A percentile compares a stretch with the other conserved stretches of the same genome.
These are phyloP conservation scores for Drosophila niveifrons DNA, from an alignment of 2,888 invertebrate genomes.

Conservation along the genomic window DNA sequence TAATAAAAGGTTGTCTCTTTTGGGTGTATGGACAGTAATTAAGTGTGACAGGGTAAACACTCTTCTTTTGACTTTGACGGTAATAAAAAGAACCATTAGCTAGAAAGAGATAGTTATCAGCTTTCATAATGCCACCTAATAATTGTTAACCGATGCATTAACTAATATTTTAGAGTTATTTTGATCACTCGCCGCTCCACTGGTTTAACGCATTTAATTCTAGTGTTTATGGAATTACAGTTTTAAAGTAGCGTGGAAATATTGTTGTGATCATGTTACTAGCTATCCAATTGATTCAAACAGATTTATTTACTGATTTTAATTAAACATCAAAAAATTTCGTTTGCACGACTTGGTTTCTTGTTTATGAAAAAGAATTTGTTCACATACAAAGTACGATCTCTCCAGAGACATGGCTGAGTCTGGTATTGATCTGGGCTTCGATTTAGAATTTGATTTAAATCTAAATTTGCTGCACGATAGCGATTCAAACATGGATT, in stretches of 20 bases:
- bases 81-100: not conserved
- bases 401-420: slow-evolving; percentile 84
- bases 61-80: not conserved
- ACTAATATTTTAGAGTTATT: slow-evolving; percentile 44
- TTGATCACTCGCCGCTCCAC: slow-evolving; percentile 30
- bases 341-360: not conserved
- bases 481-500: slow-evolving; percentile 72
- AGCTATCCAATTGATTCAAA: slow-evolving; percentile 32
- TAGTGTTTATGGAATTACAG: not conserved
- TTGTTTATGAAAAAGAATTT: not conserved
- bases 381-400: not conserved
- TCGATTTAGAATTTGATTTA: slow-evolving; percentile 87
- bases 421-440: slow-evolving; percentile 89
- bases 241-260: slow-evolving; percentile 30
- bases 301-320: slow-evolving; percentile 38
- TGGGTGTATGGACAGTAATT: not conserved
- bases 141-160: slow-evolving; percentile 2
- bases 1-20: not conserved
- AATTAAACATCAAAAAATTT: slow-evolving; percentile 10
- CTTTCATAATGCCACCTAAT: not conserved
- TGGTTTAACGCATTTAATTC: not conserved
- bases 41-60: slow-evolving; percentile 2
- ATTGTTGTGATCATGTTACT: slow-evolving; percentile 38
- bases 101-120: slow-evolving; percentile 3
- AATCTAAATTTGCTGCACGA: slow-evolving; percentile 69